Conservation (phyloP, 2,888 invertebrate genomes). For the Dasysyrphus tricinctus region DNA sequence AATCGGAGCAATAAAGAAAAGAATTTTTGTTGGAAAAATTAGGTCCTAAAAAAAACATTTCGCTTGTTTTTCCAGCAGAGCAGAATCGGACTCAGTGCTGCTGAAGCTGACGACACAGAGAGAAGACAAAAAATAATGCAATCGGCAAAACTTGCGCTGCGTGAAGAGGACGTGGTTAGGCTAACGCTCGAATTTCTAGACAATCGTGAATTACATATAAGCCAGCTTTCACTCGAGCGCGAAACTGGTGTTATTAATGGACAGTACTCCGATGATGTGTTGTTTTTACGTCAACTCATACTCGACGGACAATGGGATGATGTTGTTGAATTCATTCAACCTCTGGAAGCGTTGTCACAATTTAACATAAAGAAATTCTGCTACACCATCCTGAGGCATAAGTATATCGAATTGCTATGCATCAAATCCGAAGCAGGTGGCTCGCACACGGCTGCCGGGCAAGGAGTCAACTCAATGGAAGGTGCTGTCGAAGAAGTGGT, state of each 20-base stretch:
- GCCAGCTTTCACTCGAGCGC: constrained; percentile 94
- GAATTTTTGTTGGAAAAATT: constrained; percentile 8
- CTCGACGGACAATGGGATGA: constrained; percentile 99
- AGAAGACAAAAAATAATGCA: constrained; percentile 85
- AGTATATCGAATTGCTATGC: constrained; percentile 96
- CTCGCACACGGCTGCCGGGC: constrained; percentile 90
- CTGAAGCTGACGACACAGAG: constrained; percentile 15
- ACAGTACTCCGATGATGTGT: constrained; percentile 95
- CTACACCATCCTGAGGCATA: constrained; percentile 94
- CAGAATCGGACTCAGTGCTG: constrained; percentile 21
- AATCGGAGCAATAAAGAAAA: constrained; percentile 23
- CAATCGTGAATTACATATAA: constrained; percentile 95
- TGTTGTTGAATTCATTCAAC: constrained; percentile 97
- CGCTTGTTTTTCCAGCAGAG: constrained; percentile 24
- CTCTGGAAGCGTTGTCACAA: constrained; percentile 91
- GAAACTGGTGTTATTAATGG: constrained; percentile 98
- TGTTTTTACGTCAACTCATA: constrained; percentile 96
- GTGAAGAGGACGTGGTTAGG: constrained; percentile 95
- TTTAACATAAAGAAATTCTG: constrained; percentile 94
- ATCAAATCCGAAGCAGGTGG: constrained; percentile 96
- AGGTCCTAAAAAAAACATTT: constrained; percentile 4
- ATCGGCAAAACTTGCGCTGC: constrained; percentile 92
- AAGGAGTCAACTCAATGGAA: constrained; percentile 90
- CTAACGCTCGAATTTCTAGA: constrained; percentile 93
- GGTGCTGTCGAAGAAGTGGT: constrained; percentile 97